These are phyloP conservation scores for Dione juno DNA, from an alignment of 2,888 invertebrate genomes.

Conservation along the genomic window DNA sequence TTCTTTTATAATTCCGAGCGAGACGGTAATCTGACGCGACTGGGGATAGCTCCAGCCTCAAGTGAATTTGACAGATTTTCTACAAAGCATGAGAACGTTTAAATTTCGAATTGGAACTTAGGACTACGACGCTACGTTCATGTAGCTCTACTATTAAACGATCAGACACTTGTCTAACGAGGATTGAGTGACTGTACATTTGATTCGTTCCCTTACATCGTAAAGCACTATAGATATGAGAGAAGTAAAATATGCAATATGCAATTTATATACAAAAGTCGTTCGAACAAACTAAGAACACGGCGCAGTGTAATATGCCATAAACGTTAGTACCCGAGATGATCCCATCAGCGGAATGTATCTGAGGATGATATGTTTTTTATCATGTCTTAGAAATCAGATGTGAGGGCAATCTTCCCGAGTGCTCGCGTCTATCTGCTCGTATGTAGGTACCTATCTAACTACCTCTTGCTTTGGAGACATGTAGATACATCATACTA, in stretches of 20 bases:
- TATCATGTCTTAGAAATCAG: constrained; percentile 46
- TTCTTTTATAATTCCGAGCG: background rate
- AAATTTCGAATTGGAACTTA: background rate
- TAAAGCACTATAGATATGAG: background rate
- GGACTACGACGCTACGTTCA: too few species aligned
- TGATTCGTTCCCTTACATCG: too few species aligned
- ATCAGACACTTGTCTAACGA: too few species aligned
- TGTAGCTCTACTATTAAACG: too few species aligned
- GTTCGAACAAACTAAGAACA: constrained; percentile 14
- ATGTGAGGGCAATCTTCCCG: constrained; percentile 42
- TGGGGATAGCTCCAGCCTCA: background rate
- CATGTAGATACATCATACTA: too few species aligned
- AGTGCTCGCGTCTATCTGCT: constrained; percentile 36
- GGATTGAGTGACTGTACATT: too few species aligned
- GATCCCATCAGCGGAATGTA: constrained; percentile 27
- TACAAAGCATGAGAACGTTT: background rate
- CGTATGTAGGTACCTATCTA: background rate
- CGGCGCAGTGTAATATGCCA: constrained; percentile 26
- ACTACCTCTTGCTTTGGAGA: constrained; percentile 3
- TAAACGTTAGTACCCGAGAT: constrained; percentile 30
- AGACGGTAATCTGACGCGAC: constrained; percentile 3
- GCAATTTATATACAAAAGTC: background rate
- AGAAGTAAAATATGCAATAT: too few species aligned
- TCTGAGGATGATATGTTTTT: constrained; percentile 42
- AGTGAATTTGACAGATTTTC: background rate